Evolutionary conservation across 35 echinoderm and acorn worm genomes (phyloP), one percentile per base, ranked within the genome.

Genomic region (Diadema setosum): DNA sequence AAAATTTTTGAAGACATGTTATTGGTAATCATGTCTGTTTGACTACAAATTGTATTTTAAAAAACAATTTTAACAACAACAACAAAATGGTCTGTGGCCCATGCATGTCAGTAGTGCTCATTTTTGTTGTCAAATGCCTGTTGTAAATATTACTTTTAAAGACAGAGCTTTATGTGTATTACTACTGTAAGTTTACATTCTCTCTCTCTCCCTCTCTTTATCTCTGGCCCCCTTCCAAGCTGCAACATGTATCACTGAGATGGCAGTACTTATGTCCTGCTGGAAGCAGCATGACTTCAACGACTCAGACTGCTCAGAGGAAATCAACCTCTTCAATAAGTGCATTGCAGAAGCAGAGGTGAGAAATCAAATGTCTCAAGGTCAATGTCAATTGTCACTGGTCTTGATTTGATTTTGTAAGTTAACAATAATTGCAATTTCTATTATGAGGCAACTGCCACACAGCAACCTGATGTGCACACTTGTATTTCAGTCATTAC

Each of bases 241-340:
- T 93, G 91, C 91, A 12, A 87, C 80, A 41, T 93, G 91, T 49
- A 89, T 93, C 30, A 93, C 50, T 50, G 91, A 93, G 74, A 93
- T 93, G 91, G 86, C 85, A 23, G 85, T 93, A 32, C 80, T 93
- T 5, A 93, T 93, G 91, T 82, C 86, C 9, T 93, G 91, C 75
- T 93, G 91, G 91, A 93, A 93, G 46, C 80, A 93, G 34, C 80
- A 93, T 84, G 91, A 93, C 7, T 93, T 70, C 78, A 93, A 46
- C 4, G 91, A 93, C 59, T 37, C 42, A 74, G 75, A 58, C 29
- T 93, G 91, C 67, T 58, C 46, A 39, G 86, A 93, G 0, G 91
- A 93, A 41, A 60, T 93, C 49, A 44, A 84, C 17, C 18, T 75
- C 61, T 93, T 93, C 56, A 81, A 93, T 43, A 93, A 88, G 34